Conservation (phyloP, 2,888 invertebrate species). For the Saturnia japonica region DNA sequence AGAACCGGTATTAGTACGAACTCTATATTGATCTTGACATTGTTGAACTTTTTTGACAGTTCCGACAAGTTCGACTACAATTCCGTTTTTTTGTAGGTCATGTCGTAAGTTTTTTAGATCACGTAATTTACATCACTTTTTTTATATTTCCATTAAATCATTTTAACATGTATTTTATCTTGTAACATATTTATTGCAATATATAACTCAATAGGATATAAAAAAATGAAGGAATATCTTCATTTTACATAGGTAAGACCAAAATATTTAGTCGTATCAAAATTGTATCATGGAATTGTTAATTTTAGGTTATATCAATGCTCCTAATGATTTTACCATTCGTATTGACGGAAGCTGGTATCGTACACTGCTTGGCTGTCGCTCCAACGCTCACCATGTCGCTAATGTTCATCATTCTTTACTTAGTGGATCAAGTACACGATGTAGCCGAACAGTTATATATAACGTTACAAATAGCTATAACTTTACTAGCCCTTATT, state of each 20-base stretch:
- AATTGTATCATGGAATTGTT: constrained; percentile 45
- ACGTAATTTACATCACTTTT: neutral
- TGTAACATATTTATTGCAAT: neutral
- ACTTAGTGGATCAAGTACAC: constrained; percentile 75
- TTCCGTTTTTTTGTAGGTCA: too few species aligned
- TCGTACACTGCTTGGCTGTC: constrained; percentile 65
- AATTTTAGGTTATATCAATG: constrained; percentile 75
- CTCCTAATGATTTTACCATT: constrained; percentile 71
- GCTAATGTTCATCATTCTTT: constrained; percentile 66
- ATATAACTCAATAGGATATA: neutral
- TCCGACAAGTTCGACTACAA: too few species aligned
- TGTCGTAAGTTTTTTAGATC: neutral
- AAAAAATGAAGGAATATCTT: neutral
- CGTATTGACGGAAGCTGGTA: constrained; percentile 50
- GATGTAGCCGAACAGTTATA: constrained; percentile 70
- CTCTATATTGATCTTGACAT: neutral
- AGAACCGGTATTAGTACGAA: neutral
- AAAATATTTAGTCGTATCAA: constrained; percentile 19
- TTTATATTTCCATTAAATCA: neutral
- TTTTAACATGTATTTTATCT: neutral
- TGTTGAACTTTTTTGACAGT: constrained; percentile 2
- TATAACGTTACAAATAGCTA: constrained; percentile 50
- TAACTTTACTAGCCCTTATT: constrained; percentile 49
- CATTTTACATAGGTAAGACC: constrained; percentile 26
- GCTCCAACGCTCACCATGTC: constrained; percentile 69